These are phyloP conservation scores for Rhineura floridana DNA, from an alignment of 2,113 vertebrate genomes.

Conservation along the genomic window DNA sequence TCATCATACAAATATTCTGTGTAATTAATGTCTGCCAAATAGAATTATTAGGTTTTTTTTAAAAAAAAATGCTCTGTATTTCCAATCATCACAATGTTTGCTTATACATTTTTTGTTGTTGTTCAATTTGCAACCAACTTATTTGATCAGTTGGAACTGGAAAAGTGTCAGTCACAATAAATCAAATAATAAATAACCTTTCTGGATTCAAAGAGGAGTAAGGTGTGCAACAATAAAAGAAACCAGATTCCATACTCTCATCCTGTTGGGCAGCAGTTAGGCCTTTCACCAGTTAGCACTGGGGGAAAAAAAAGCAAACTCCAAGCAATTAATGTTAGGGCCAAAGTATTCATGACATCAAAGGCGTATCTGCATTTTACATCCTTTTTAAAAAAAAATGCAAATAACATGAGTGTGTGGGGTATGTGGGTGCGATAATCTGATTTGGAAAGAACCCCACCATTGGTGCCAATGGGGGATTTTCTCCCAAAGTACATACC, in stretches of 20 bases:
- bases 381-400: too few relatives aligned
- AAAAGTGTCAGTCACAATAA: neutral
- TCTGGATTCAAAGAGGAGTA: neutral
- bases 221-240: neutral
- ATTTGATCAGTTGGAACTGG: neutral
- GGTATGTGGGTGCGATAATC: too few relatives aligned
- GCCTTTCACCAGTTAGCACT: too few relatives aligned
- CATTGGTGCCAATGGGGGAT: too few relatives aligned
- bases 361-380: too few relatives aligned
- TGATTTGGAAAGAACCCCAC: too few relatives aligned
- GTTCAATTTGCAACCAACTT: neutral
- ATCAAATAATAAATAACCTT: neutral
- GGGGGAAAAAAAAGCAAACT: neutral
- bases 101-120: neutral
- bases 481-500: too few relatives aligned
- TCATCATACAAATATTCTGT: neutral
- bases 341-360: too few relatives aligned
- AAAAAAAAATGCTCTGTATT: neutral
- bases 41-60: neutral
- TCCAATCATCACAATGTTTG: neutral
- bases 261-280: neutral
- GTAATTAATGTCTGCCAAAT: neutral
- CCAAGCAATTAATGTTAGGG: neutral
- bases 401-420: too few relatives aligned
- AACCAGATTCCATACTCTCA: neutral